Evolutionary conservation across 2,888 invertebrate species (phyloP).

Genomic region (Neuroscelio doddi): DNA sequence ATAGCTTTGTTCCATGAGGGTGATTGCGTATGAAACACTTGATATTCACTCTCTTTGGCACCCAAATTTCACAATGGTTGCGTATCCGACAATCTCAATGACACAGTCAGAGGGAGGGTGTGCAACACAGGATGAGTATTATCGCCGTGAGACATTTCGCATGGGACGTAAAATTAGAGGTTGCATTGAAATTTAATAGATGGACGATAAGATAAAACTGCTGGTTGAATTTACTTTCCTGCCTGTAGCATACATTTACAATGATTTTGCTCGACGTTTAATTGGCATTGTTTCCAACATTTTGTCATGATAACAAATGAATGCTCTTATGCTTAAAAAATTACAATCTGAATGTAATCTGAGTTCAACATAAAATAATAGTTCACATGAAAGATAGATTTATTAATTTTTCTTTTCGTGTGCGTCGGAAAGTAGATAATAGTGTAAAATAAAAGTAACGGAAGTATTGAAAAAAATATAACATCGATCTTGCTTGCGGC

Average conservation of each 20-base stretch:
- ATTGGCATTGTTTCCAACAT: conserved; percentile 14
- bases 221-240: conserved; percentile 29
- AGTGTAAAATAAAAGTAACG: no score
- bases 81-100: conserved; percentile 58
- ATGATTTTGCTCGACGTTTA: conserved; percentile 1
- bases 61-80: conserved; percentile 48
- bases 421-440: no score
- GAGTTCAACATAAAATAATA: no score
- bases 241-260: conserved; percentile 2
- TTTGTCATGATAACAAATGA: not conserved
- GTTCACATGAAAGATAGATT: no score
- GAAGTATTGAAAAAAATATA: not conserved
- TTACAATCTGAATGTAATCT: no score
- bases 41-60: conserved; percentile 30
- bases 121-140: conserved; percentile 47
- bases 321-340: no score
- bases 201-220: conserved; percentile 54
- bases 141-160: conserved; percentile 58
- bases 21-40: conserved; percentile 39
- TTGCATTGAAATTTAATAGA: conserved; percentile 58
- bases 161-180: conserved; percentile 57
- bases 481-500: conserved; percentile 19
- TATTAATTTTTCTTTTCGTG: no score
- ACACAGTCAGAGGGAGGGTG: conserved; percentile 55
- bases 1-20: conserved; percentile 24